These are phyloP conservation scores for Orthonyx spaldingii DNA, from an alignment of 2,113 vertebrate species.

Conservation along the genomic window DNA sequence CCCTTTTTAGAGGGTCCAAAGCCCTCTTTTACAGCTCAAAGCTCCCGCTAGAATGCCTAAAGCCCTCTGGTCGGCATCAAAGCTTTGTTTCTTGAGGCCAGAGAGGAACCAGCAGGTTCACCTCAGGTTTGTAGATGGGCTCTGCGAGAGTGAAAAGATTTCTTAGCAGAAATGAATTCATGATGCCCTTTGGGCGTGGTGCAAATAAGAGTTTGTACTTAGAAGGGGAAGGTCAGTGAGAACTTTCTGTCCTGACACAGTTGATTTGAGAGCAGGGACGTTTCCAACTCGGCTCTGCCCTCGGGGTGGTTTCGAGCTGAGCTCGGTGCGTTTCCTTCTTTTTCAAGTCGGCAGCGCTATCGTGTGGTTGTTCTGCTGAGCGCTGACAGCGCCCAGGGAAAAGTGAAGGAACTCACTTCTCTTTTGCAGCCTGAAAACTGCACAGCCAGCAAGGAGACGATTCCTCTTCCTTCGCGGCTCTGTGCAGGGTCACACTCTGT, in stretches of 20 bases:
- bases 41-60: not conserved
- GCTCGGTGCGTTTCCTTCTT: not conserved
- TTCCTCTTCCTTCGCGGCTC: too few relatives aligned
- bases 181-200: not conserved
- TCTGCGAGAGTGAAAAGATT: accelerated
- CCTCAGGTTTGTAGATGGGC: not conserved
- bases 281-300: not conserved
- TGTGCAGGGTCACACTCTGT: too few relatives aligned
- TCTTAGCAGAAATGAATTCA: not conserved
- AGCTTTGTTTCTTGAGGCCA: not conserved
- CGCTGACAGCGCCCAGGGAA: not conserved
- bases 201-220: not conserved
- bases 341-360: accelerated
- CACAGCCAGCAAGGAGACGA: too few relatives aligned
- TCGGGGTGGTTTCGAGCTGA: not conserved
- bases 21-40: not conserved
- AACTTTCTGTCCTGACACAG: not conserved
- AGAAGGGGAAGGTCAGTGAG: not conserved
- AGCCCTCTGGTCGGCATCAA: not conserved
- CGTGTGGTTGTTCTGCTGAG: not conserved
- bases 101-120: not conserved
- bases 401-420: not conserved
- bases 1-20: not conserved
- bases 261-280: not conserved
- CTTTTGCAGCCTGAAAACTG: too few relatives aligned